Evolutionary conservation across 2,888 invertebrate species (phyloP).

Genomic region (Ethmia dodecea): DNA sequence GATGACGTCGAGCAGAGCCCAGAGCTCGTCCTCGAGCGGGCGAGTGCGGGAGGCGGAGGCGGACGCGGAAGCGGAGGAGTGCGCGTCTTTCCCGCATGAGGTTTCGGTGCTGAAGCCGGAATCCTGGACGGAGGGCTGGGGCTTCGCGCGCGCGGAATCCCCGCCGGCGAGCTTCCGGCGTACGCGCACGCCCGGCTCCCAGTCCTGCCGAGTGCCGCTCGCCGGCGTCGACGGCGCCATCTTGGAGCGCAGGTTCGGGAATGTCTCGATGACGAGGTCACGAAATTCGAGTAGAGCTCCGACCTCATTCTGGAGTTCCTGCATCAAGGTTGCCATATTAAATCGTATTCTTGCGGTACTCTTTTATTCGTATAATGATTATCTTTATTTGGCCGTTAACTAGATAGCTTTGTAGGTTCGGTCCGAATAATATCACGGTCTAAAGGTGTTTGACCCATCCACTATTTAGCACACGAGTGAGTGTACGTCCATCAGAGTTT

Average conservation of each 20-base stretch:
- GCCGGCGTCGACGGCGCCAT: conserved; percentile 82
- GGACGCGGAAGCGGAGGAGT: conserved; percentile 79
- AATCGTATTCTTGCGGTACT: background rate
- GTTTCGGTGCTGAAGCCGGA: conserved; percentile 95
- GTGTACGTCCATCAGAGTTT: conserved; percentile 9
- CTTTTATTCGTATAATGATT: background rate
- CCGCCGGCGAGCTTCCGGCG: conserved; percentile 77
- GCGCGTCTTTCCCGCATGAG: conserved; percentile 88
- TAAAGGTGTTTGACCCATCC: conserved; percentile 10
- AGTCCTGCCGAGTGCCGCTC: conserved; percentile 79
- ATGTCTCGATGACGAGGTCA: conserved; percentile 96
- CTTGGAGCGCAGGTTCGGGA: conserved; percentile 93
- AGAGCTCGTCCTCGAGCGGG: conserved; percentile 87
- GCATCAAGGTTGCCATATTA: conserved; percentile 16
- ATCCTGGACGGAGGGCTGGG: conserved; percentile 84
- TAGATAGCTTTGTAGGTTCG: no score
- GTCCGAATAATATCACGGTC: no score
- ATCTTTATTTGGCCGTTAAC: no score
- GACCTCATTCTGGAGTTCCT: conserved; percentile 95
- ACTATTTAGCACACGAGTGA: conserved; percentile 3
- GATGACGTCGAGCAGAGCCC: conserved; percentile 91
- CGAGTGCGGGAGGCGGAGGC: conserved; percentile 76
- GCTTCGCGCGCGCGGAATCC: conserved; percentile 75
- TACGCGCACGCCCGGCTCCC: conserved; percentile 89
- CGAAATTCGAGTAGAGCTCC: conserved; percentile 93